phyloP scores from a whole-genome alignment of 2,797 vertebrate species.

The Phrynocephalus guinanensis region DNA sequence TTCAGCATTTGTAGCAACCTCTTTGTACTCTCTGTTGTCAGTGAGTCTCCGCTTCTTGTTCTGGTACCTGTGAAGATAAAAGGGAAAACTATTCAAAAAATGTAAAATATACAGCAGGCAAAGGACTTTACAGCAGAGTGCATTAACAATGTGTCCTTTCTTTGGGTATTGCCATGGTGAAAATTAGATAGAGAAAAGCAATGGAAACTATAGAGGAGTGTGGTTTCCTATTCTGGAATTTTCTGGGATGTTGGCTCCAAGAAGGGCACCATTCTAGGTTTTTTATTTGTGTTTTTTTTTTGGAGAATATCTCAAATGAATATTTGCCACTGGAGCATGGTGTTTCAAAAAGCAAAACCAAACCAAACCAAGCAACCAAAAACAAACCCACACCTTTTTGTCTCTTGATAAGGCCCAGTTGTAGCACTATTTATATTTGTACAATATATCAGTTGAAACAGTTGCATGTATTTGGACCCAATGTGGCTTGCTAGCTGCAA shows the following conservation, averaged over 20 bases:
- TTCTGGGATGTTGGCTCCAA: background rate
- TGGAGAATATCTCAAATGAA: background rate
- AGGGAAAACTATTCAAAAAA: background rate
- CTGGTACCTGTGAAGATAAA: constrained; percentile 72
- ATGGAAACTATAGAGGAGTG: background rate
- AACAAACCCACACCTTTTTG: background rate
- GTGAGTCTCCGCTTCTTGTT: constrained; percentile 68
- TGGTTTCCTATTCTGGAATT: background rate
- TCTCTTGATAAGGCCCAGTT: background rate
- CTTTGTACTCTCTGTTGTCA: constrained; percentile 71
- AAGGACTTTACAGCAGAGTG: too few relatives aligned
- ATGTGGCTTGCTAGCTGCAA: too few relatives aligned
- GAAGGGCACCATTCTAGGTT: too few relatives aligned
- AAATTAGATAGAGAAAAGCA: background rate
- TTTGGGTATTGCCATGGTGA: background rate
- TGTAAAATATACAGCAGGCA: background rate
- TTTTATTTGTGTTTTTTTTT: too few relatives aligned
- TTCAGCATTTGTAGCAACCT: constrained; percentile 68
- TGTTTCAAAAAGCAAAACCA: too few relatives aligned
- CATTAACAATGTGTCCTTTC: background rate
- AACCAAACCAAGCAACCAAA: too few relatives aligned
- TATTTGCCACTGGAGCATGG: background rate
- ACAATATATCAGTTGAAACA: background rate
- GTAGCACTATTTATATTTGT: background rate
- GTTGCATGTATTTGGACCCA: background rate